Percentiles rank a stretch among this genome's conserved stretches.
phyloP scores from a whole-genome alignment of 2,888 invertebrate genomes.

The Halocaridina rubra region DNA sequence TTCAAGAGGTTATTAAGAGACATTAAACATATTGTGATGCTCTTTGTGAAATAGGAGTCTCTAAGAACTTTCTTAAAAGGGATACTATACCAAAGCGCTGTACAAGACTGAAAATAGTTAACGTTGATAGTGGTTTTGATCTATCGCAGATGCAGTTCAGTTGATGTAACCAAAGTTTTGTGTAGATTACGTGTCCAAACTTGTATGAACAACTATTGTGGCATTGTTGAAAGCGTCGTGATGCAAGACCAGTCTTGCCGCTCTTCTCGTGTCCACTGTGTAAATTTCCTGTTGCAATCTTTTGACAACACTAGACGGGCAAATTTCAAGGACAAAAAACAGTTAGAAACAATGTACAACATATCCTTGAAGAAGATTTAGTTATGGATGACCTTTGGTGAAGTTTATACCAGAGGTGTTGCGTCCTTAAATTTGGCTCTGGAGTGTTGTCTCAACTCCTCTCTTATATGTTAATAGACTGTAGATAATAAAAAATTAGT shows the following conservation, averaged over 20 bases:
- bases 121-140: neutral
- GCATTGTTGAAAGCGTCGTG: neutral
- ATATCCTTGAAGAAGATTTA: too few species aligned
- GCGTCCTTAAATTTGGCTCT: neutral
- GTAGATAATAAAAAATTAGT: slow-evolving; percentile 33
- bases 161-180: neutral
- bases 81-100: neutral
- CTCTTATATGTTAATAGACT: slow-evolving; percentile 3
- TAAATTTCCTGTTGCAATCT: neutral
- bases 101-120: neutral
- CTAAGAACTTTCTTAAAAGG: neutral
- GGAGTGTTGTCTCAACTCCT: neutral
- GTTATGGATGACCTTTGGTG: neutral
- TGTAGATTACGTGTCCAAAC: neutral
- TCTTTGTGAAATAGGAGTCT: neutral
- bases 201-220: neutral
- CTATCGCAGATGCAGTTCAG: neutral
- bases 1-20: slow-evolving; percentile 49
- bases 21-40: neutral
- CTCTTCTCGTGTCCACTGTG: neutral
- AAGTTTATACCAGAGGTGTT: neutral
- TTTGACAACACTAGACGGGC: neutral
- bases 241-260: neutral
- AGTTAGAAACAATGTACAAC: too few species aligned
- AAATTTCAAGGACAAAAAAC: neutral